Evolutionary conservation across 2,888 invertebrate genomes (phyloP).

Genomic region (Heliconius ismenius): DNA sequence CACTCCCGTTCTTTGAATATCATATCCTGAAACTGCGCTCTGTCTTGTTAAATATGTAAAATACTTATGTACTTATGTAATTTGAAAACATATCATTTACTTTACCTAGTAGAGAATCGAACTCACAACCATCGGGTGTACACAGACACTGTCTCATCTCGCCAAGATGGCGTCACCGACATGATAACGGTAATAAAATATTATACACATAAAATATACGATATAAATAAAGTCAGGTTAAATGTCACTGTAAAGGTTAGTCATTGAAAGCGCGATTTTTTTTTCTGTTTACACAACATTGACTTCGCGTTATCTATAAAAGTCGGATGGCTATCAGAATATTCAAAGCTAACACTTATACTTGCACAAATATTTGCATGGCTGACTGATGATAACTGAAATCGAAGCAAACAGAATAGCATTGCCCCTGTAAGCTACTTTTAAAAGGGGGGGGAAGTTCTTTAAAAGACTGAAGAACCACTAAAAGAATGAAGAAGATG

Average conservation of each 20-base stretch:
- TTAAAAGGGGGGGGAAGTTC: neutral
- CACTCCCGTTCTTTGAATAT: neutral
- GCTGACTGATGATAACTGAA: conserved; percentile 5
- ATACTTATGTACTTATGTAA: too few relatives aligned
- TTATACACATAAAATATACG: conserved; percentile 6
- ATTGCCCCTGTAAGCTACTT: neutral
- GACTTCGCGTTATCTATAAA: neutral
- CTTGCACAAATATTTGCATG: neutral
- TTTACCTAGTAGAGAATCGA: neutral
- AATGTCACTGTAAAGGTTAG: conserved; percentile 1
- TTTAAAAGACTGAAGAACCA: neutral
- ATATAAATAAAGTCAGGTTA: conserved; percentile 2
- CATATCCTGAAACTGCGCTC: too few relatives aligned
- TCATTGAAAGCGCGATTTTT: neutral
- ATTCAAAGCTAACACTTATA: neutral
- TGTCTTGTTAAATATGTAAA: too few relatives aligned
- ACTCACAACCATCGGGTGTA: neutral
- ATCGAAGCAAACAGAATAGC: conserved; percentile 1
- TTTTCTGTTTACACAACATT: conserved; percentile 16
- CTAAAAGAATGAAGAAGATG: too few relatives aligned
- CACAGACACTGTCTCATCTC: neutral
- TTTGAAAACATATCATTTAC: neutral
- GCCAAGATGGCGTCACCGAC: neutral
- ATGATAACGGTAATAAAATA: conserved; percentile 4
- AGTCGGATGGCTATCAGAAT: conserved; percentile 1